phyloP scores from a whole-genome alignment of 2,888 invertebrate genomes.

The Tricholauxania praeusta region DNA sequence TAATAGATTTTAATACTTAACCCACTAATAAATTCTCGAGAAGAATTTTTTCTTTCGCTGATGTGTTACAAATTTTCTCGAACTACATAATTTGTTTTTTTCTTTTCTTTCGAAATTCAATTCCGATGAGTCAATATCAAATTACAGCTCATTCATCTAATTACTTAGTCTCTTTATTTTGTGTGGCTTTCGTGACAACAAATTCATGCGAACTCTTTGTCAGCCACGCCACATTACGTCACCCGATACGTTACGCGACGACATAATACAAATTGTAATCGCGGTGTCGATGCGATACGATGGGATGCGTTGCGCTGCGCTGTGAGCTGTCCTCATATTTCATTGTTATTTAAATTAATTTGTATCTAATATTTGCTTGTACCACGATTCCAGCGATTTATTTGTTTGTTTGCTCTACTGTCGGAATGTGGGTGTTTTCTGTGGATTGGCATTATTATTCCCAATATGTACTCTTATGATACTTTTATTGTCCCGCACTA shows the following conservation, averaged over 20 bases:
- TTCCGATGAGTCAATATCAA: slow-evolving; percentile 5
- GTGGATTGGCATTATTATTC: neutral
- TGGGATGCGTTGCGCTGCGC: neutral
- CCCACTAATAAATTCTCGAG: no score
- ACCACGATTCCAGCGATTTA: neutral
- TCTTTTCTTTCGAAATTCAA: neutral
- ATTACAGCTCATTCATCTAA: slow-evolving; percentile 7
- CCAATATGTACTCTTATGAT: neutral
- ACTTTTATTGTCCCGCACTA: neutral
- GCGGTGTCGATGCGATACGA: no score
- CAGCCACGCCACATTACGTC: slow-evolving; percentile 1
- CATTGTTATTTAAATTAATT: slow-evolving; percentile 22
- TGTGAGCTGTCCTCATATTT: slow-evolving; percentile 18
- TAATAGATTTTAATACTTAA: no score
- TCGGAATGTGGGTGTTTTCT: slow-evolving; percentile 8
- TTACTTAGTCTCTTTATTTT: neutral
- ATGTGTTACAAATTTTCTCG: no score
- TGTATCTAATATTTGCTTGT: slow-evolving; percentile 6
- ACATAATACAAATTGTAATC: no score
- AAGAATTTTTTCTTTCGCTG: no score
- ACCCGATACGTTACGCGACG: neutral
- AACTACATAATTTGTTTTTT: no score
- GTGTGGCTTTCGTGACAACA: no score
- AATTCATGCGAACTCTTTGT: neutral
- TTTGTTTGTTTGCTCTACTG: slow-evolving; percentile 1